phyloP scores from a whole-genome alignment of 2,797 vertebrate species.

The Falco biarmicus region DNA sequence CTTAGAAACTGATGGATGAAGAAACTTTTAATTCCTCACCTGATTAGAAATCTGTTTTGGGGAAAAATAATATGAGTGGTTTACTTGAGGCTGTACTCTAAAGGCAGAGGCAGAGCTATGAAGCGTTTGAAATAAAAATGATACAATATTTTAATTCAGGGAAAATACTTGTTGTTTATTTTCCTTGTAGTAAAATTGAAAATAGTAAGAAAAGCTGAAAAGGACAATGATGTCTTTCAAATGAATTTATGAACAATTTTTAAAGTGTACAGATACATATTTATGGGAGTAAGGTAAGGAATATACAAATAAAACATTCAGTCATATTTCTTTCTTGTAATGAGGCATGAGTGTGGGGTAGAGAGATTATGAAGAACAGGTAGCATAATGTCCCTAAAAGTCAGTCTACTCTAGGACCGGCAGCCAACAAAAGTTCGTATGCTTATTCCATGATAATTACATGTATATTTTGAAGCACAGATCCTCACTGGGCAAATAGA shows the following conservation, averaged over 20 bases:
- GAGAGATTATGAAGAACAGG: neutral
- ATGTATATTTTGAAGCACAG: neutral
- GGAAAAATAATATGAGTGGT: neutral
- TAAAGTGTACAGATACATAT: neutral
- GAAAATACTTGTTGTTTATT: conserved; percentile 11
- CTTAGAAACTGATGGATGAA: neutral
- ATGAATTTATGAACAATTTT: neutral
- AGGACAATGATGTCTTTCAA: neutral
- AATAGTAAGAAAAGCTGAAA: neutral
- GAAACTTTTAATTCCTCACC: neutral
- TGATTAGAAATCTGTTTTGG: neutral
- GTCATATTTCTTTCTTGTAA: neutral
- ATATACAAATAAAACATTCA: neutral
- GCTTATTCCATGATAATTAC: neutral
- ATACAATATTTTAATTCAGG: neutral
- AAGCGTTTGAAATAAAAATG: neutral
- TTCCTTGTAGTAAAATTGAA: neutral
- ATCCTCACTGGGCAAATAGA: neutral
- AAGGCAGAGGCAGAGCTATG: neutral
- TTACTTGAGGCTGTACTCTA: neutral
- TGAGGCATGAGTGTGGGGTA: neutral
- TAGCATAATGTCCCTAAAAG: neutral
- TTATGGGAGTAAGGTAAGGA: neutral
- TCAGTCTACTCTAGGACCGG: neutral
- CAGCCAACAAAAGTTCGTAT: neutral